phyloP scores from a whole-genome alignment of 2,797 vertebrate species.

The Pristis pectinata region DNA sequence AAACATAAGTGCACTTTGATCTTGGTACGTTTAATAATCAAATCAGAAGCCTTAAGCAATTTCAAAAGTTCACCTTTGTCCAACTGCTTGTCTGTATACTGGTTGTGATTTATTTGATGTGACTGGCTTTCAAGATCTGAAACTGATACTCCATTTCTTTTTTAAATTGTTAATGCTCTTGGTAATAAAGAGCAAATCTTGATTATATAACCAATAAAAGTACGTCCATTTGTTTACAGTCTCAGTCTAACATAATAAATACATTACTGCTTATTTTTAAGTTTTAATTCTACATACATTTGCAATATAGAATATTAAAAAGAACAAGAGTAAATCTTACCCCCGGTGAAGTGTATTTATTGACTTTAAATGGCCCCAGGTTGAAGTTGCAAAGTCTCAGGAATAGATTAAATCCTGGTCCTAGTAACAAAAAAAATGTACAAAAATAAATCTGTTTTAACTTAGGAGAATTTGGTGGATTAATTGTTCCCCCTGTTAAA shows the following conservation, averaged over 20 bases:
- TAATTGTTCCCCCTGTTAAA: neutral
- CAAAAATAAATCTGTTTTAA: neutral
- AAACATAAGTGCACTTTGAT: neutral
- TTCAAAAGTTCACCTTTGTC: neutral
- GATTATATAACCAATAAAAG: neutral
- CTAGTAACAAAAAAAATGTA: constrained; percentile 47
- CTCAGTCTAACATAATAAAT: neutral
- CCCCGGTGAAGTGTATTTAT: constrained; percentile 73
- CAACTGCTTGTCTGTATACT: neutral
- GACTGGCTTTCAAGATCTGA: neutral
- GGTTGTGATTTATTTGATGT: neutral
- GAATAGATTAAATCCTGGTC: constrained; percentile 75
- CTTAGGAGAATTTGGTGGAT: neutral
- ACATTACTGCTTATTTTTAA: neutral
- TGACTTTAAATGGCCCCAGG: constrained; percentile 66
- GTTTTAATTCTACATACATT: neutral
- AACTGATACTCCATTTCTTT: neutral
- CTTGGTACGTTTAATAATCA: neutral
- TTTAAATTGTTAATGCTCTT: neutral
- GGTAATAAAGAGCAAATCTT: neutral
- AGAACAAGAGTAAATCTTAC: constrained; percentile 51
- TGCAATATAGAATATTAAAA: neutral
- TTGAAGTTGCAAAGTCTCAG: constrained; percentile 68
- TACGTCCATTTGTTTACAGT: neutral
- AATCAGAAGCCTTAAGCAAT: neutral